phyloP scores from a whole-genome alignment of 2,797 vertebrate genomes.

The Rhinella marina region DNA sequence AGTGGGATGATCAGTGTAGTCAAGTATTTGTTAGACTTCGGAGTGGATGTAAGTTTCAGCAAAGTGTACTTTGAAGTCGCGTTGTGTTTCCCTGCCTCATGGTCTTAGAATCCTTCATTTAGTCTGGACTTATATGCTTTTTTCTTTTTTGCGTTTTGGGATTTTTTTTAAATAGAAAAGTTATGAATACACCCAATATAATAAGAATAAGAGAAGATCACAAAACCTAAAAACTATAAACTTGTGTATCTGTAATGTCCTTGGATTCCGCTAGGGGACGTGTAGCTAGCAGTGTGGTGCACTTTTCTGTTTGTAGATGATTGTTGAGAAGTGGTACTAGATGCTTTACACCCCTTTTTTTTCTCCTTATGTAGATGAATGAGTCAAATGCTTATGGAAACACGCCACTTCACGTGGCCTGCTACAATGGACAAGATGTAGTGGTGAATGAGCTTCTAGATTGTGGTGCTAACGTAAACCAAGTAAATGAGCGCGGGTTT shows the following conservation, averaged over 20 bases:
- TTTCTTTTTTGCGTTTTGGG: neutral
- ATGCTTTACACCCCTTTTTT: neutral
- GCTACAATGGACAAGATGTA: constrained; percentile 97
- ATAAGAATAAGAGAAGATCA: neutral
- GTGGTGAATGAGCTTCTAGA: constrained; percentile 98
- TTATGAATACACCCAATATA: neutral
- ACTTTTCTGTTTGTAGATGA: neutral
- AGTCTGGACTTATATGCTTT: neutral
- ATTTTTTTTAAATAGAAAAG: neutral
- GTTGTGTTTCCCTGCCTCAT: neutral
- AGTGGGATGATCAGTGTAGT: constrained; percentile 97
- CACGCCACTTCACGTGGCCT: constrained; percentile 94
- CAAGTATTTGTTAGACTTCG: constrained; percentile 95
- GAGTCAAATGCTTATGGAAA: constrained; percentile 96
- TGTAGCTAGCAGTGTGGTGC: neutral
- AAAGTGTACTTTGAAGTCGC: neutral
- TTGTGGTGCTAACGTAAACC: constrained; percentile 93
- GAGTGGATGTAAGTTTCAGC: constrained; percentile 88
- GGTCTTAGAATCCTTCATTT: neutral
- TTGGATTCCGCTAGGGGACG: neutral
- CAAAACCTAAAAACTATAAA: neutral
- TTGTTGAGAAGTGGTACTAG: neutral
- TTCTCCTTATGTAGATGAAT: constrained; percentile 83
- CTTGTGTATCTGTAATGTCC: neutral
- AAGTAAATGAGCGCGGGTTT: constrained; percentile 94